Conservation (phyloP, 2,113 vertebrate genomes). For the Opisthocomus hoazin region DNA sequence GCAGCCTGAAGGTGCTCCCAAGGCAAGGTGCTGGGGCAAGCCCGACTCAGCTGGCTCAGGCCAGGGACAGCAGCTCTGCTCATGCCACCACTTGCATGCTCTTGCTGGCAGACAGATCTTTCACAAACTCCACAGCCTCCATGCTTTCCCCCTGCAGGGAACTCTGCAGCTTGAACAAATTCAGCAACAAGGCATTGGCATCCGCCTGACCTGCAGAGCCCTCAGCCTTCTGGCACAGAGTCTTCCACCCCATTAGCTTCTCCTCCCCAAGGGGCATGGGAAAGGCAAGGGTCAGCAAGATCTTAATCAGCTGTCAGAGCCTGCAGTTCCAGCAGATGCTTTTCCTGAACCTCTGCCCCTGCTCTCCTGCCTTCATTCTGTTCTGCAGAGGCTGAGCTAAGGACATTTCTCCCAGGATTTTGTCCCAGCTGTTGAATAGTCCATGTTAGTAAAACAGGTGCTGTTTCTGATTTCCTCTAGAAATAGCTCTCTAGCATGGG, state of each 20-base stretch:
- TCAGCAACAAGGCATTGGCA: neutral
- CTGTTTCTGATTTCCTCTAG: neutral
- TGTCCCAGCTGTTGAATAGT: neutral
- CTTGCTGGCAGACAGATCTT: neutral
- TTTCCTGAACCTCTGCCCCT: neutral
- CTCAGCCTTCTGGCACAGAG: neutral
- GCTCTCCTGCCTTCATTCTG: neutral
- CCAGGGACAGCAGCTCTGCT: neutral
- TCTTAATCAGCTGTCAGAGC: neutral
- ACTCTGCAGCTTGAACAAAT: neutral
- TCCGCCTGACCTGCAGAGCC: neutral
- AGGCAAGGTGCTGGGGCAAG: neutral
- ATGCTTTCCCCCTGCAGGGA: neutral
- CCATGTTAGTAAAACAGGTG: neutral
- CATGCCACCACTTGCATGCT: neutral
- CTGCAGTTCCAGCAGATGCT: neutral
- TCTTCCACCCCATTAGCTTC: neutral
- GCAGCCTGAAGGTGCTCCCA: neutral
- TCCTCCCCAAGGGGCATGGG: neutral
- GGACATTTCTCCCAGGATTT: neutral
- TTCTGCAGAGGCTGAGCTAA: neutral
- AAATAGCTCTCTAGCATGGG: neutral
- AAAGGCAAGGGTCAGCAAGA: neutral
- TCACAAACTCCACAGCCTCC: fast-evolving
- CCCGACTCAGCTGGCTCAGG: neutral